Evolutionary conservation across 2,797 vertebrate genomes (phyloP), one percentile per base, ranked within the genome.

Genomic region (Chrysocyon brachyurus): DNA sequence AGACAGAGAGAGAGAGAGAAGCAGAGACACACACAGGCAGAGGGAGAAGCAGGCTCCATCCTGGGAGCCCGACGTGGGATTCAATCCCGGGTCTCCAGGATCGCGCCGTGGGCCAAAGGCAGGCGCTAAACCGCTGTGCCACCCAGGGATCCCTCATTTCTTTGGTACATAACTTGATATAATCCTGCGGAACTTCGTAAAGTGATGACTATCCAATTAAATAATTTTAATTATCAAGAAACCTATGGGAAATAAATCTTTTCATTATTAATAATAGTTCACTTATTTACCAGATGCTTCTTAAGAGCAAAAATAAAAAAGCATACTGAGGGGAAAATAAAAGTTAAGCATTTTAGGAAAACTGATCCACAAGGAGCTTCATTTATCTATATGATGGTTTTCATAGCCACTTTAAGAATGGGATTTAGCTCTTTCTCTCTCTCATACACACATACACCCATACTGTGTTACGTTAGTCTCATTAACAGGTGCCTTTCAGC

Each of bases 401-500:
- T 64, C 40, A 75, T 66, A 31, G n/a, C 19, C n/a, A 81, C n/a
- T 61, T 31, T 66, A 86, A 92, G 56, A 12, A 78, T 56, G 49
- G 17, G 21, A 93, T 70, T 78, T 91, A 87, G 46, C 66, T 40
- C 6, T 66, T 54, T 59, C 70, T 64, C 64, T 66, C 8, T 33
- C 57, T 59, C 56, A 12, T n/a, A 83, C 63, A 63, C 26, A 70
- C 17, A 57, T 5, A 86, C 9, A 81, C 24, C 33, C 26, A 63
- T 6, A 33, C 12, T 26, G 11, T 84, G 59, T 68, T 92, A 91
- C 79, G 92, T 94, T 56, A 87, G 84, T 91, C 72, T 95, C 68
- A 91, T 91, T 93, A 94, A 91, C 97, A 98, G 98, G 97, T 97
- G 95, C 81, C 36, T 94, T 91, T 94, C 66, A 86, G 91, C 49